A percentile compares a stretch with the other conserved stretches of the same genome.
These are phyloP conservation scores for Vidua macroura DNA, from an alignment of 2,113 vertebrate species.

Conservation along the genomic window DNA sequence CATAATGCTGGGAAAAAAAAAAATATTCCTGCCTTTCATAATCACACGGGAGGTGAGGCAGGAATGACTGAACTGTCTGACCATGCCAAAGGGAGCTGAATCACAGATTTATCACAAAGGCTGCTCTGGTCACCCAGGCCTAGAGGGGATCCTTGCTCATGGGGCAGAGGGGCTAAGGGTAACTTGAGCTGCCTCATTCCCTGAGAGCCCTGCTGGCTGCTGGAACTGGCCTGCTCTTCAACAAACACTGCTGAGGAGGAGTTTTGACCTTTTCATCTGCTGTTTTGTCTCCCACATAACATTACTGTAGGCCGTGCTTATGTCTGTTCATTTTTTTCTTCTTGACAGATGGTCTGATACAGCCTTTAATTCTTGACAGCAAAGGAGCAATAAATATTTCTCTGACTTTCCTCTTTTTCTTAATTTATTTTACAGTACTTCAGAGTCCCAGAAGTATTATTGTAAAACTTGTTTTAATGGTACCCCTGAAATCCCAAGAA, in stretches of 20 bases:
- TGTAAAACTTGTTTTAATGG: neutral
- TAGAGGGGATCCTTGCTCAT: neutral
- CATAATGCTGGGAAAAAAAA: neutral
- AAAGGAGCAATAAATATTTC: neutral
- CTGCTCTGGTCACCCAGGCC: too few species aligned
- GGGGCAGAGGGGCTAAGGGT: neutral
- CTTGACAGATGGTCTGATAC: neutral
- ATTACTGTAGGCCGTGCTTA: neutral
- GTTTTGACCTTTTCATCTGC: neutral
- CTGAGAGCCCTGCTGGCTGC: neutral
- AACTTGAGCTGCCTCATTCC: neutral
- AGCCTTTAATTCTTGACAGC: neutral
- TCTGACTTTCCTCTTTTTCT: neutral
- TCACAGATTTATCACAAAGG: neutral
- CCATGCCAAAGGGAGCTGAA: accelerated
- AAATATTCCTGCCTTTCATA: neutral
- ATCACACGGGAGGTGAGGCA: neutral
- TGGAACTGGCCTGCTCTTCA: neutral
- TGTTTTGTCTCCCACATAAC: neutral
- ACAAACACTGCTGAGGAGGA: neutral
- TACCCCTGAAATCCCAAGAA: neutral
- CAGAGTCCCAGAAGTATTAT: neutral
- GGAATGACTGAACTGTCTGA: neutral
- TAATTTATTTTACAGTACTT: neutral
- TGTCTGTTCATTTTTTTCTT: neutral